These are phyloP conservation scores for Sarcophaga subvicina DNA, from an alignment of 2,888 invertebrate species.

Conservation along the genomic window DNA sequence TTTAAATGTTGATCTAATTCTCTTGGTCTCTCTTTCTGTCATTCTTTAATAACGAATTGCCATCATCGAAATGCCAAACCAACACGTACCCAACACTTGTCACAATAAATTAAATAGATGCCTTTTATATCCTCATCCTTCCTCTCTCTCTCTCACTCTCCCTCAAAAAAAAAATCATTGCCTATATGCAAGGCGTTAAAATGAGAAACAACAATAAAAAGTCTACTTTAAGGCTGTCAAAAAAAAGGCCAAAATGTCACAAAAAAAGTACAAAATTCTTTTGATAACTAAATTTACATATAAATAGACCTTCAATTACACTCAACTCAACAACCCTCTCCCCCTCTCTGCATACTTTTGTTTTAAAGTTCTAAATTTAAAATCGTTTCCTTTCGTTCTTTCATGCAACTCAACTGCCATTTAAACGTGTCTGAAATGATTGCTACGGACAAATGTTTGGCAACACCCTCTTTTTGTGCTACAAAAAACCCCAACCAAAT, in stretches of 20 bases:
- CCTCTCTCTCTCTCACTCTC: too few species aligned
- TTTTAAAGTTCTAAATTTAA: constrained; percentile 16
- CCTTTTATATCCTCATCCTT: too few species aligned
- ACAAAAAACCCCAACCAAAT: too few species aligned
- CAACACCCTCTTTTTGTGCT: too few species aligned
- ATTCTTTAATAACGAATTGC: too few species aligned
- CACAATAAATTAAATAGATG: constrained; percentile 55
- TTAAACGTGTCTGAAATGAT: constrained; percentile 33
- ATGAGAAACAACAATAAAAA: constrained; percentile 1
- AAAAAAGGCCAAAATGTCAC: neutral
- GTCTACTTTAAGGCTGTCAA: constrained; percentile 47
- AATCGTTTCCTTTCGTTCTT: constrained; percentile 28
- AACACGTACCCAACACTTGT: constrained; percentile 60
- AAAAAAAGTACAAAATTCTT: constrained; percentile 23
- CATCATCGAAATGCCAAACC: constrained; percentile 22
- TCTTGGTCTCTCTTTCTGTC: too few species aligned
- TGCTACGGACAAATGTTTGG: constrained; percentile 10
- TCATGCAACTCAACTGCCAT: constrained; percentile 6
- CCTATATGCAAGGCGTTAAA: too few species aligned
- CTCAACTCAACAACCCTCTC: constrained; percentile 30
- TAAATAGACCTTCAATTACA: constrained; percentile 49
- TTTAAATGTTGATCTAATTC: neutral
- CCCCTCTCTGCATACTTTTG: too few species aligned
- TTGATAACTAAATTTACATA: constrained; percentile 66
- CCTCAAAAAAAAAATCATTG: too few species aligned